A percentile compares a stretch with the other conserved stretches of the same genome.
These are phyloP conservation scores for Synchiropus splendidus DNA, from an alignment of 2,113 vertebrate genomes.

Conservation along the genomic window DNA sequence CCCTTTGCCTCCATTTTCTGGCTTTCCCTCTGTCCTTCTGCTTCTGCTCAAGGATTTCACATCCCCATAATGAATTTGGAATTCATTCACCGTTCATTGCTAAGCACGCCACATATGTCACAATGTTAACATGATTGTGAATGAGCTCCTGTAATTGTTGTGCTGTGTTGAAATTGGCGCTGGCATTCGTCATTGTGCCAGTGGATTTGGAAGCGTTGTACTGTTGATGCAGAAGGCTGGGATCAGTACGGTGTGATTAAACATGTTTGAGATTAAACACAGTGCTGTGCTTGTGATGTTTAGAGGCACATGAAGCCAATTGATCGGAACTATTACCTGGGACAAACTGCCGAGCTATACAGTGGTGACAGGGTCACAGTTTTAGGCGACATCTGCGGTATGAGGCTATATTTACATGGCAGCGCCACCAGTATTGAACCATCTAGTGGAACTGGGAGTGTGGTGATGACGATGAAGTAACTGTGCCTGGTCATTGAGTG, in stretches of 20 bases:
- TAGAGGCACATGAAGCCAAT: too few relatives aligned
- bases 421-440: too few relatives aligned
- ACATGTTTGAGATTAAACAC: background rate
- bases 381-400: too few relatives aligned
- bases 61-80: constrained; percentile 8
- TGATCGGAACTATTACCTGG: too few relatives aligned
- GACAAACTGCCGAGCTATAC: too few relatives aligned
- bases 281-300: too few relatives aligned
- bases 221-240: constrained; percentile 4
- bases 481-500: too few relatives aligned
- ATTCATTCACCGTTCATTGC: constrained; percentile 1
- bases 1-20: constrained; percentile 3
- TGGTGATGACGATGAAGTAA: too few relatives aligned
- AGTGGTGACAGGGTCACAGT: too few relatives aligned
- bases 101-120: constrained; percentile 16
- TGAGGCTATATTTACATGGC: too few relatives aligned
- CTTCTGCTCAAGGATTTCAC: constrained; percentile 7
- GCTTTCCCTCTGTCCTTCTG: constrained; percentile 9
- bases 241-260: background rate
- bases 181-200: constrained; percentile 20
- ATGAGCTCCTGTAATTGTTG: constrained; percentile 30
- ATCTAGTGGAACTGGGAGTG: too few relatives aligned
- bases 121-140: constrained; percentile 16
- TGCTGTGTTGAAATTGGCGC: constrained; percentile 10
- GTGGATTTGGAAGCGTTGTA: constrained; percentile 1